Evolutionary conservation across 2,797 vertebrate species (phyloP).

Genomic region (Gymnoscopelus microlampas): DNA sequence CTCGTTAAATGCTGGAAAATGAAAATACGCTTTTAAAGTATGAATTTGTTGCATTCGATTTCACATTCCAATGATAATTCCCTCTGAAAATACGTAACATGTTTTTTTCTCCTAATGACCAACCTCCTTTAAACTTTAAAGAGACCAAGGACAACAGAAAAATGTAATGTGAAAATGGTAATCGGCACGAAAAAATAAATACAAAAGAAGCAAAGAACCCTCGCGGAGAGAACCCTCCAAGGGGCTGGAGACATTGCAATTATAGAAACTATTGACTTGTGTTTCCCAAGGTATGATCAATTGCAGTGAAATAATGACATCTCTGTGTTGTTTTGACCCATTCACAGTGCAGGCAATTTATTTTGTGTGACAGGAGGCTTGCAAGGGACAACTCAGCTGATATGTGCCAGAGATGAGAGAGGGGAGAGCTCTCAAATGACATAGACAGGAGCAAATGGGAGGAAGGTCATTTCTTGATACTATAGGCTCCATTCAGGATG

Average conservation of each 20-base stretch:
- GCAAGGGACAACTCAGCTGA: conserved; percentile 77
- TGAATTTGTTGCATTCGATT: conserved; percentile 20
- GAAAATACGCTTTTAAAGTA: conserved; percentile 17
- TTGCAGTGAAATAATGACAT: conserved; percentile 86
- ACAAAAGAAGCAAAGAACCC: conserved; percentile 40
- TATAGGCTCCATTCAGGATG: not conserved
- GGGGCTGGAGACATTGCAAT: conserved; percentile 81
- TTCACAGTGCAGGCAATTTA: conserved; percentile 85
- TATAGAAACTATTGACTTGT: conserved; percentile 88
- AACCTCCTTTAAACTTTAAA: conserved; percentile 11
- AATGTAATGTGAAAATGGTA: conserved; percentile 55
- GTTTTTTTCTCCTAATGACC: conserved; percentile 25
- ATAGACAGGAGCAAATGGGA: conserved; percentile 38
- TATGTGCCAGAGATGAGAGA: conserved; percentile 71
- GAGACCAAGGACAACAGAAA: conserved; percentile 37
- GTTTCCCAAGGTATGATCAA: conserved; percentile 86
- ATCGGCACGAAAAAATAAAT: conserved; percentile 57
- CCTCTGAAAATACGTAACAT: conserved; percentile 7
- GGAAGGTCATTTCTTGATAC: conserved; percentile 60
- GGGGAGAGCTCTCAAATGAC: conserved; percentile 53
- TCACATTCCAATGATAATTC: conserved; percentile 2
- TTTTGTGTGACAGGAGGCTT: conserved; percentile 84
- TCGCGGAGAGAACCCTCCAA: conserved; percentile 61
- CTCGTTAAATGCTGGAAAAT: not conserved
- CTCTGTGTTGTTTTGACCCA: conserved; percentile 86